Evolutionary conservation across 1,140 invertebrate species (phyloP), one percentile per base, ranked within the genome.

Genomic region (Dreissena rostriformis): DNA sequence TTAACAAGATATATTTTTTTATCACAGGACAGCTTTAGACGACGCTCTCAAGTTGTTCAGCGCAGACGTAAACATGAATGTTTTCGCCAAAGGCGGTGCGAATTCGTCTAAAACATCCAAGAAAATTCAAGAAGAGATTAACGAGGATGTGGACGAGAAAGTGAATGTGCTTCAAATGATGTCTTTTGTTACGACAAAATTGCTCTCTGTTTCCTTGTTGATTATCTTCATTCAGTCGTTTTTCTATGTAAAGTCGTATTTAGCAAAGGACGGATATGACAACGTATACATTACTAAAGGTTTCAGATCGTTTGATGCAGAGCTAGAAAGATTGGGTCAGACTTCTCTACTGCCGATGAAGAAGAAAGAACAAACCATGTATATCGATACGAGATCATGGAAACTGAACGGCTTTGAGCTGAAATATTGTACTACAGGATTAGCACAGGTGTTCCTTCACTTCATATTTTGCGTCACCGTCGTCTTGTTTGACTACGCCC

Each of bases 401-500:
- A 73, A 66, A 81, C 57, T 73, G 73, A 73, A 24, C 19, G 12
- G 22, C 8, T 52, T 49, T 22, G 79, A 81, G 24, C 19, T 72
- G 22, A 55, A 1, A 17, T 24, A 49, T 39, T 82, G 78, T 53
- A 75, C 77, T n/a, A 72, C 55, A 24, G 85, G 84, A 12, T 28
- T 86, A 5, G 49, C 49, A 15, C 73, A 85, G 26, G 75, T 89
- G 70, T 61, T 80, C 4, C 51, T 86, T 1, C 85, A 86, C 70
- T 19, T 77, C 7, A 17, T 85, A 15, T 74, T 89, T 19, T 65
- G 79, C 26, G 57, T 82, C 10, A 72, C 86, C 0, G 71, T 89
- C 8, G 29, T 86, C 6, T 29, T 84, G 15, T 72, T 88, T 67
- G 88, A 89, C 53, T 88, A 86, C 52, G 65, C 68, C 6, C 52